Evolutionary conservation across 2,888 invertebrate genomes (phyloP), one percentile per base, ranked within the genome.

Genomic region (Meliscaeva auricollis): DNA sequence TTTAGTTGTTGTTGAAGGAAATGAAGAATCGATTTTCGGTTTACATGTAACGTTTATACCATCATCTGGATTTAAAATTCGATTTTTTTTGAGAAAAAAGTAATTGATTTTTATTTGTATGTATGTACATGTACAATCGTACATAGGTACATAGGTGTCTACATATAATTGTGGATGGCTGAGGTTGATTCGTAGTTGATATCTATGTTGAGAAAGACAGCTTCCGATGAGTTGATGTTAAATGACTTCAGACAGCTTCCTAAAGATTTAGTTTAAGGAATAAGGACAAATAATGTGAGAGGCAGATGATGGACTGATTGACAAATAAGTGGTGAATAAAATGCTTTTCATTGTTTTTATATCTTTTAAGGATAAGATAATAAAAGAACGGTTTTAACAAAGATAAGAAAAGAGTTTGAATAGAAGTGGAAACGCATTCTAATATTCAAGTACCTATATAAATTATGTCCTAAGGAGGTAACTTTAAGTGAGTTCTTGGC

Each of bases 41-140:
- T 69, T 75, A 50, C 52, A 41, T 72, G 66, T 68, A 70, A 79
- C 84, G 72, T 79, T 64, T 70, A 84, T 60, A 84, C 50, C 72
- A 84, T 80, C 80, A 84, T 80, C 75, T 79, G 74, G 64, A 15
- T 46, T 64, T 46, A 15, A 64, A 38, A 66, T 75, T 84, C 73
- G 69, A 83, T 73, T 82, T 82, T 73, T 38, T 9, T 38, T 0
- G 35, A 38, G 11, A 38, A 13, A 38, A 6, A 11, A 13, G 38
- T 38, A 38, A 11, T 9, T 38, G 26, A 38, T 38, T 38, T 38
- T 9, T 8, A 7, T 38, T 8, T 13, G 9, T 38, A 11, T 7
- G 38, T 38, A 9, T 11, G 38, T 6, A 38, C 11, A 3, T 9
- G 9, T 13, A 38, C 35, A 35, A 8, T 35, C 35, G 35, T 0